A percentile compares a stretch with the other conserved stretches of the same genome.
Evolutionary conservation across 2,888 invertebrate species (phyloP).

Genomic region (Unio delphinus): DNA sequence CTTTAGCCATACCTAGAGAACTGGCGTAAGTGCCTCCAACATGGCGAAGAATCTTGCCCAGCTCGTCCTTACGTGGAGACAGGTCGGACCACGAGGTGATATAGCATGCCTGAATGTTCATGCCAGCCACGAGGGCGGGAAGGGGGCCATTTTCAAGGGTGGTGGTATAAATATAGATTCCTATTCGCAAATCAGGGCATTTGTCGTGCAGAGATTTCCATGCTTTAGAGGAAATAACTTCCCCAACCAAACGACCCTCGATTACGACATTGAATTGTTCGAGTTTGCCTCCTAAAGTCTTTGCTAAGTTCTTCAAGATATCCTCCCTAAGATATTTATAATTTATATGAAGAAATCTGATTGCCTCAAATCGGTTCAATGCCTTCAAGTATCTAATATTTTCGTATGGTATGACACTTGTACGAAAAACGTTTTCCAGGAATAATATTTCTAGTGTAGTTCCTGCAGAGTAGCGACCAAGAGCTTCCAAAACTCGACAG

Average conservation of each 20-base stretch:
- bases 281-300: slow-evolving; percentile 16
- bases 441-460: slow-evolving; percentile 25
- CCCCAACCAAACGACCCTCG: slow-evolving; percentile 31
- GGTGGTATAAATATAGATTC: slow-evolving; percentile 34
- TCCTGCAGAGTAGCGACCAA: slow-evolving; percentile 26
- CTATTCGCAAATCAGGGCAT: slow-evolving; percentile 26
- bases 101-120: slow-evolving; percentile 35
- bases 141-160: slow-evolving; percentile 33
- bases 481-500: slow-evolving; percentile 38
- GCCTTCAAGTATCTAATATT: slow-evolving; percentile 24
- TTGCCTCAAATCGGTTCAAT: slow-evolving; percentile 24
- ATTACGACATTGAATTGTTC: slow-evolving; percentile 33
- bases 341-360: slow-evolving; percentile 31
- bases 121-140: slow-evolving; percentile 32
- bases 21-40: slow-evolving; percentile 20
- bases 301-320: slow-evolving; percentile 27
- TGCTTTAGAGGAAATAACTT: slow-evolving; percentile 26
- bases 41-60: slow-evolving; percentile 21
- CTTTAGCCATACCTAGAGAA: slow-evolving; percentile 18
- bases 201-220: slow-evolving; percentile 28
- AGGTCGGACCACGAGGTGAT: slow-evolving; percentile 36
- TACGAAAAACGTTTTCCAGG: slow-evolving; percentile 42
- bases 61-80: slow-evolving; percentile 19
- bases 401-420: slow-evolving; percentile 30
- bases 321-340: slow-evolving; percentile 32